phyloP scores from a whole-genome alignment of 1,140 invertebrate species.

The Drosophila subpulchrella region DNA sequence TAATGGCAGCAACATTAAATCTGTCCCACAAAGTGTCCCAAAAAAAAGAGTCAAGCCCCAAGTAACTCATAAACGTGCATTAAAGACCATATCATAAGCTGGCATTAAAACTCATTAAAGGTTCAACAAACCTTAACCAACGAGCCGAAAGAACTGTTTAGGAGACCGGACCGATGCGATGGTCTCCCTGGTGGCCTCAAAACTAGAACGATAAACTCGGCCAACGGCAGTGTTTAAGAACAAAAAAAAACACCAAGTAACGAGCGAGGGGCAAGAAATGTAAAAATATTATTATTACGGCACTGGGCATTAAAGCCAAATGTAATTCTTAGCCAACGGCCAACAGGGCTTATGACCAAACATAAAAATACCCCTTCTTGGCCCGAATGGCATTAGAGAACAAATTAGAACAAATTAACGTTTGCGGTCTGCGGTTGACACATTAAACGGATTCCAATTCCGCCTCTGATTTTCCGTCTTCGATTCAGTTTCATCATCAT shows the following conservation, averaged over 20 bases:
- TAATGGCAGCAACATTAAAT: conserved; percentile 47
- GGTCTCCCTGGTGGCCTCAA: conserved; percentile 16
- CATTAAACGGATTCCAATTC: conserved; percentile 42
- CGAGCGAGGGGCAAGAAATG: conserved; percentile 40
- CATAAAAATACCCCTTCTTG: conserved; percentile 33
- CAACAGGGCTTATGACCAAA: conserved; percentile 55
- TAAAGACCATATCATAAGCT: conserved; percentile 60
- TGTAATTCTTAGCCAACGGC: conserved; percentile 23
- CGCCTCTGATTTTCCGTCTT: not conserved
- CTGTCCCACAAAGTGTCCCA: conserved; percentile 51
- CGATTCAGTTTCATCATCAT: conserved; percentile 9
- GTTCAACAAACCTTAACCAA: conserved; percentile 68
- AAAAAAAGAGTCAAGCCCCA: conserved; percentile 3
- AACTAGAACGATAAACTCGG: conserved; percentile 79
- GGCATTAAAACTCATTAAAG: conserved; percentile 71
- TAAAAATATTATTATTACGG: conserved; percentile 74
- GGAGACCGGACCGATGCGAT: conserved; percentile 13
- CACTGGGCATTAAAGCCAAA: conserved; percentile 67
- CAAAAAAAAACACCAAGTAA: conserved; percentile 12
- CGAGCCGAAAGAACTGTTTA: conserved; percentile 64
- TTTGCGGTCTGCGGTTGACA: conserved; percentile 41
- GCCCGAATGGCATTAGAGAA: conserved; percentile 46
- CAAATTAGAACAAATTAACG: conserved; percentile 68
- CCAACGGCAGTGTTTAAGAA: conserved; percentile 34
- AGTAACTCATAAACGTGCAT: conserved; percentile 56